These are phyloP conservation scores for Mythimna impura DNA, from an alignment of 2,888 invertebrate species.

Conservation along the genomic window DNA sequence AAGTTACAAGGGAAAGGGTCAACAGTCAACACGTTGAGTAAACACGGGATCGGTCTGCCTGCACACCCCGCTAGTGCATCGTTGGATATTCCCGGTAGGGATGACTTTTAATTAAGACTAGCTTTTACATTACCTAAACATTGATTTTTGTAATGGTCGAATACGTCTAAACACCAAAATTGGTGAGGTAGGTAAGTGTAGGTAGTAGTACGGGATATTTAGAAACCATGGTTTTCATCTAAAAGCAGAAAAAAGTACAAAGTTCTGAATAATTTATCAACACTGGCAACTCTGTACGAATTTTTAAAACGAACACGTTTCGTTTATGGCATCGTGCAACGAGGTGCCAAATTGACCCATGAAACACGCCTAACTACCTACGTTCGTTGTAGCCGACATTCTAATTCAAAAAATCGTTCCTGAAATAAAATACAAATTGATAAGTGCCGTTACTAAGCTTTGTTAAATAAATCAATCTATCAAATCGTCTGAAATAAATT, in stretches of 20 bases:
- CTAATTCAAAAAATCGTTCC: neutral
- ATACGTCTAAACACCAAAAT: conserved; percentile 2
- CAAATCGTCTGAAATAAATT: neutral
- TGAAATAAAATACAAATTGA: conserved; percentile 20
- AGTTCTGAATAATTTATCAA: conserved; percentile 32
- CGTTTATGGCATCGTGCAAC: conserved; percentile 29
- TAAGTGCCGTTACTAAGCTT: neutral
- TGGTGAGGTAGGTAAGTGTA: conserved; percentile 7
- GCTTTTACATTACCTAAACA: neutral
- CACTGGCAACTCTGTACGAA: conserved; percentile 9
- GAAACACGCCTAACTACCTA: conserved; percentile 26
- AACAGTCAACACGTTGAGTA: conserved; percentile 25
- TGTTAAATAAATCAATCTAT: conserved; percentile 12
- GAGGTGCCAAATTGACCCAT: conserved; percentile 55
- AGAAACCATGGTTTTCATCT: neutral
- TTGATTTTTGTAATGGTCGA: neutral
- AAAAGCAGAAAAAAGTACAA: neutral
- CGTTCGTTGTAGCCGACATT: conserved; percentile 7
- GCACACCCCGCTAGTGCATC: conserved; percentile 7
- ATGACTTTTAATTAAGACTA: conserved; percentile 25
- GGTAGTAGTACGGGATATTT: neutral
- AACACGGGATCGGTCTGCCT: conserved; percentile 19
- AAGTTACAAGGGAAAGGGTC: conserved; percentile 25
- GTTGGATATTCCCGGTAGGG: conserved; percentile 6
- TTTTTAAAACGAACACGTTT: conserved; percentile 30